phyloP scores from a whole-genome alignment of 2,113 vertebrate species.

The Andinoacara biseriatus region DNA sequence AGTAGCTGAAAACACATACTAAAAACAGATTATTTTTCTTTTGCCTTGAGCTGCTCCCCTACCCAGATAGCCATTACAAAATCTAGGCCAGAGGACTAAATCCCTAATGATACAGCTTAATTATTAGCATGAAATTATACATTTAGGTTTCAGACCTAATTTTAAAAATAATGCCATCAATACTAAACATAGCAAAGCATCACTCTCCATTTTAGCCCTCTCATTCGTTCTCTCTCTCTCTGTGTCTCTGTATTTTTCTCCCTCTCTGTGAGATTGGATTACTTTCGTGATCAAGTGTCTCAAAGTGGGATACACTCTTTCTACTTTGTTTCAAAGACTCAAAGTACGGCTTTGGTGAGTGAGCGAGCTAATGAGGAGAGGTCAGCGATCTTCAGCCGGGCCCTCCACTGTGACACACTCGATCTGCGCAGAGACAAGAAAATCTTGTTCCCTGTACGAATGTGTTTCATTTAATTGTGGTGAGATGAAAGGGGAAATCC shows the following conservation, averaged over 20 bases:
- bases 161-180: conserved; percentile 13
- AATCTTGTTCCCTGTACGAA: background rate
- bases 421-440: conserved; percentile 13
- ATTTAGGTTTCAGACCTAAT: conserved; percentile 21
- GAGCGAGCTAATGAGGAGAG: conserved; percentile 30
- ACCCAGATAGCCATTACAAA: conserved; percentile 4
- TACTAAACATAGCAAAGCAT: background rate
- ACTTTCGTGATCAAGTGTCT: conserved; percentile 33
- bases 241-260: background rate
- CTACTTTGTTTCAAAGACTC: conserved; percentile 35
- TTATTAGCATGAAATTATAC: conserved; percentile 39
- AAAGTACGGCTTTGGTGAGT: conserved; percentile 23
- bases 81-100: conserved; percentile 45
- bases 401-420: background rate
- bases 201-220: background rate
- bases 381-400: conserved; percentile 10
- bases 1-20: background rate
- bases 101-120: conserved; percentile 32
- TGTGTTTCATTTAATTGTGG: background rate
- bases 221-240: background rate
- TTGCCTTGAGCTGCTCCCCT: background rate
- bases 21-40: background rate
- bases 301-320: conserved; percentile 6
- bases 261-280: conserved; percentile 20
- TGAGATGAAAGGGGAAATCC: conserved; percentile 9